phyloP scores from a whole-genome alignment of 2,797 vertebrate genomes.

The Oceanodroma leucorhoa region DNA sequence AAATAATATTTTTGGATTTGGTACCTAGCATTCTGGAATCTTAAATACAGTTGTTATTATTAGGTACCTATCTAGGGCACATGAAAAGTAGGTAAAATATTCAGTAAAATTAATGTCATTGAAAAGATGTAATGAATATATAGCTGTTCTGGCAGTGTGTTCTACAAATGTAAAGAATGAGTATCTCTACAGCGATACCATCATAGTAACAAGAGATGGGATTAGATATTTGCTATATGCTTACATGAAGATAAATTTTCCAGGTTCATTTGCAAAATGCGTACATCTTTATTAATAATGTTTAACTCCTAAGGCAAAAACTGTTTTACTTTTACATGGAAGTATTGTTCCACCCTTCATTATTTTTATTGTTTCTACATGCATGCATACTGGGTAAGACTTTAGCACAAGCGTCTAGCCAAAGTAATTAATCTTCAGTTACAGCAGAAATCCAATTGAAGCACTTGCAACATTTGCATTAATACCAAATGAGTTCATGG shows the following conservation, averaged over 20 bases:
- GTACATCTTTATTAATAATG: not conserved
- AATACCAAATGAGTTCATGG: constrained; percentile 52
- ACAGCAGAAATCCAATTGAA: constrained; percentile 53
- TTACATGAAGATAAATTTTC: not conserved
- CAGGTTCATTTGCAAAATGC: not conserved
- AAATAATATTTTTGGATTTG: not conserved
- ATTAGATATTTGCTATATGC: not conserved
- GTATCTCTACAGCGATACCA: not conserved
- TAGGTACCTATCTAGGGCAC: not conserved
- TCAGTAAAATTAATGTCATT: not conserved
- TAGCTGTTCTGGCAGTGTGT: not conserved
- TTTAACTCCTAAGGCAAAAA: not conserved
- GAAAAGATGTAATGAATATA: not conserved
- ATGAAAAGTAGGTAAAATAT: not conserved
- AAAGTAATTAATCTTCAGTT: constrained; percentile 64
- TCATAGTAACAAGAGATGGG: not conserved
- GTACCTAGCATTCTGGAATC: not conserved
- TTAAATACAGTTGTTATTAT: not conserved
- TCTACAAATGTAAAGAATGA: not conserved
- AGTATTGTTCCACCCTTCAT: not conserved
- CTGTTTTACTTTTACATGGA: not conserved
- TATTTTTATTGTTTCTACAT: constrained; percentile 34
- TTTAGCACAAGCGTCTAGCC: constrained; percentile 24
- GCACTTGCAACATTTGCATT: constrained; percentile 54
- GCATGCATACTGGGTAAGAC: not conserved